Percentiles rank a stretch among this genome's conserved stretches.
These are phyloP conservation scores for Eupithecia abbreviata DNA, from an alignment of 2,888 invertebrate species.

Conservation along the genomic window DNA sequence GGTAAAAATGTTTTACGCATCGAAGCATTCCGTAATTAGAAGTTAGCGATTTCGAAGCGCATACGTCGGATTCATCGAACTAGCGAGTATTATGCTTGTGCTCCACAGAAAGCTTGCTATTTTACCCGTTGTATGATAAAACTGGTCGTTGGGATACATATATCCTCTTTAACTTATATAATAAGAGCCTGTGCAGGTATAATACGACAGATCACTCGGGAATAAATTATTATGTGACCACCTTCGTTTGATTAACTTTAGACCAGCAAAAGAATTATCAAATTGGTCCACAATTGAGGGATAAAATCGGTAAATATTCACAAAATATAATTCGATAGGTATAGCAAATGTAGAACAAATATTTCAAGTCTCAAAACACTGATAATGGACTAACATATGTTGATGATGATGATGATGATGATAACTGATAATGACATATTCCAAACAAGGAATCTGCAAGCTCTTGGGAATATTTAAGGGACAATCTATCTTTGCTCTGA, in stretches of 20 bases:
- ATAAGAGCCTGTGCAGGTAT: background rate
- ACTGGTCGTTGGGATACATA: background rate
- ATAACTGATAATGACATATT: background rate
- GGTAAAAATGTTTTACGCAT: constrained; percentile 58
- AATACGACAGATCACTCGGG: no score
- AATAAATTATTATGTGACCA: no score
- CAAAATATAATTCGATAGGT: no score
- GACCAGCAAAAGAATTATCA: no score
- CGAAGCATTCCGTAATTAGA: constrained; percentile 65
- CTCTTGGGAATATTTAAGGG: background rate
- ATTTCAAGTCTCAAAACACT: background rate
- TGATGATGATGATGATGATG: no score
- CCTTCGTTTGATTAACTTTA: no score
- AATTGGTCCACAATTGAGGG: no score
- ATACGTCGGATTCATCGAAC: constrained; percentile 44
- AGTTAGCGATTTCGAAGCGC: constrained; percentile 69
- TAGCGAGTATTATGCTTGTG: constrained; percentile 3
- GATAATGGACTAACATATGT: background rate
- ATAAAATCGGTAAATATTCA: no score
- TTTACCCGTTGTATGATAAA: background rate
- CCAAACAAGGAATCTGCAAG: background rate
- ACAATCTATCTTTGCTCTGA: background rate
- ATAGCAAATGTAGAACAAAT: background rate
- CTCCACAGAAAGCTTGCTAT: background rate
- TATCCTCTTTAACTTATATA: background rate